Conservation (phyloP, 2,113 vertebrate species). For the Notarius lentiginosus region DNA sequence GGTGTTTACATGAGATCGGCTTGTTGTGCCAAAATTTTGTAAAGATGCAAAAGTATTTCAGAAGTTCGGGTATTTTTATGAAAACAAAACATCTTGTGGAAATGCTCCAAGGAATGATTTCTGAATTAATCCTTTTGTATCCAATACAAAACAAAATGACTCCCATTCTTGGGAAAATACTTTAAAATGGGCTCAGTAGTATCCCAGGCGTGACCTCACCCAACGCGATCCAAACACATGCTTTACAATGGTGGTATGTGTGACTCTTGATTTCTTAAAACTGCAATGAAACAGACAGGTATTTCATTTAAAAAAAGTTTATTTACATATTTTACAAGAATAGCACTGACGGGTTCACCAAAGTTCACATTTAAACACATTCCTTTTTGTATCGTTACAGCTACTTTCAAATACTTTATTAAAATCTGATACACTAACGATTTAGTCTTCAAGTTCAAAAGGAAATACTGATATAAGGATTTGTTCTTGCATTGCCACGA, state of each 20-base stretch:
- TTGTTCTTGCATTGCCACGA: conserved; percentile 44
- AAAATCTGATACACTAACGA: conserved; percentile 32
- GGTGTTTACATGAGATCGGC: background rate
- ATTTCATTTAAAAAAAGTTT: conserved; percentile 62
- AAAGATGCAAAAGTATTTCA: background rate
- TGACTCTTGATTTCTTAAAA: background rate
- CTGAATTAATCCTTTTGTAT: background rate
- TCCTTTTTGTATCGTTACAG: conserved; percentile 25
- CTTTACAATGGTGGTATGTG: background rate
- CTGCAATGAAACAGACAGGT: background rate
- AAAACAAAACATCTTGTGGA: background rate
- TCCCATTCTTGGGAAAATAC: background rate
- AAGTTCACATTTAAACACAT: conserved; percentile 56
- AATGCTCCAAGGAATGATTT: background rate
- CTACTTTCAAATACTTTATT: conserved; percentile 33
- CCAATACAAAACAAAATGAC: background rate
- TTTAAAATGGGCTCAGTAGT: background rate
- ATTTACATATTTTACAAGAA: conserved; percentile 75
- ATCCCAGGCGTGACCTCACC: background rate
- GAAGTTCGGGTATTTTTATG: background rate
- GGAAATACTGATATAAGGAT: conserved; percentile 46
- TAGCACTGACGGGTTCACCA: conserved; percentile 62
- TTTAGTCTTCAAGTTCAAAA: conserved; percentile 46
- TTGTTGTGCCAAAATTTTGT: background rate
- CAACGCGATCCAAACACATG: background rate